Conservation (phyloP, 2,113 vertebrate species). For the Tetrax tetrax region DNA sequence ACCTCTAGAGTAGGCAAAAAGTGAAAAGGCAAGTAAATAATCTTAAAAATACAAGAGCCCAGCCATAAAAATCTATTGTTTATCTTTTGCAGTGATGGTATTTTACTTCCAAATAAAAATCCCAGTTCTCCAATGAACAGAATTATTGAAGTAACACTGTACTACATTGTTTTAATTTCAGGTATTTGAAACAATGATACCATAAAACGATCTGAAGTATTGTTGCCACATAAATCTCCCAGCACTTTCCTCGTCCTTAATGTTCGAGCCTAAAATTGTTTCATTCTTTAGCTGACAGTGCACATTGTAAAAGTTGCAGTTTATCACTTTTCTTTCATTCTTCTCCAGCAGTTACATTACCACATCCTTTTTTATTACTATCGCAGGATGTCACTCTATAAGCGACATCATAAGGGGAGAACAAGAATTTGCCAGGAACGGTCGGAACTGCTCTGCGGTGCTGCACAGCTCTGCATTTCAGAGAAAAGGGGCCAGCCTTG, state of each 20-base stretch:
- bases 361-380: not conserved
- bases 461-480: not conserved
- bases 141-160: not conserved
- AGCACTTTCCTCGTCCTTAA: slow-evolving; percentile 23
- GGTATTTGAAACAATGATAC: slow-evolving; percentile 35
- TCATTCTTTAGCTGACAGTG: slow-evolving; percentile 61
- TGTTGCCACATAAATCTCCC: slow-evolving; percentile 17
- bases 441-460: not conserved
- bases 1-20: not conserved
- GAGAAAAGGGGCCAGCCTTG: not conserved
- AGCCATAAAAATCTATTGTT: slow-evolving; percentile 3
- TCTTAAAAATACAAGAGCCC: not conserved
- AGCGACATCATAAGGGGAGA: slow-evolving; percentile 33
- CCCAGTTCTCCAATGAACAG: not conserved
- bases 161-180: slow-evolving; percentile 34
- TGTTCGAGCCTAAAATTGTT: slow-evolving; percentile 41
- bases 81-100: not conserved
- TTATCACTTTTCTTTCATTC: slow-evolving; percentile 33
- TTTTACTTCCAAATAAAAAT: slow-evolving; percentile 32
- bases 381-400: not conserved
- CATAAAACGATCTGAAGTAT: slow-evolving; percentile 20
- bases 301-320: slow-evolving; percentile 47
- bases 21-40: slow-evolving; percentile 1
- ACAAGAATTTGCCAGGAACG: not conserved
- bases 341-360: slow-evolving; percentile 19